Evolutionary conservation across 2,113 vertebrate genomes (phyloP).

Genomic region (Merops nubicus): DNA sequence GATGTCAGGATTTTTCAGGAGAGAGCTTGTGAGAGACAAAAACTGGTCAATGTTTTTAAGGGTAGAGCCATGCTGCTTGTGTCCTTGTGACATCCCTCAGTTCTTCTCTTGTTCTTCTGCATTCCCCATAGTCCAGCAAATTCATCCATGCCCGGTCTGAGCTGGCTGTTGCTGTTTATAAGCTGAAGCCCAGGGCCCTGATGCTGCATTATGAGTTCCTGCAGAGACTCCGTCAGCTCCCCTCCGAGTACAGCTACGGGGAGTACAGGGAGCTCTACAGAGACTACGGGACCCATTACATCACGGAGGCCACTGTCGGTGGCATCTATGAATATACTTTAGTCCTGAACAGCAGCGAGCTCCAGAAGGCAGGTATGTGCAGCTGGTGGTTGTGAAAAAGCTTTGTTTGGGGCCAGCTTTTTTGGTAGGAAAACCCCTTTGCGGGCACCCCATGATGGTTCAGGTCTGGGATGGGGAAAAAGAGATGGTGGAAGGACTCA

Average conservation of each 20-base stretch:
- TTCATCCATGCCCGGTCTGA: constrained; percentile 82
- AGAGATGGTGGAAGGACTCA: not conserved
- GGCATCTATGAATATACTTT: constrained; percentile 86
- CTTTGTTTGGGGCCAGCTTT: not conserved
- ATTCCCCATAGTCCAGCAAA: constrained; percentile 75
- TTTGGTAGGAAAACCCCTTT: not conserved
- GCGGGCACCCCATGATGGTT: not conserved
- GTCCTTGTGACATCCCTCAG: not conserved
- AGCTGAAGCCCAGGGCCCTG: constrained; percentile 80
- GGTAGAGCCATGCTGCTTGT: not conserved
- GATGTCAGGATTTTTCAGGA: not conserved
- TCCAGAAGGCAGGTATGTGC: constrained; percentile 74
- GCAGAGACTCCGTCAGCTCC: constrained; percentile 80
- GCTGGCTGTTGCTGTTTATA: constrained; percentile 83
- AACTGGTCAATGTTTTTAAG: not conserved
- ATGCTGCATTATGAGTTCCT: constrained; percentile 90
- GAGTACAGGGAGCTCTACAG: constrained; percentile 88
- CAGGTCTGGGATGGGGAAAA: not conserved
- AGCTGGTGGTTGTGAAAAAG: not conserved
- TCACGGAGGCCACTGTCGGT: constrained; percentile 85
- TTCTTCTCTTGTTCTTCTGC: not conserved
- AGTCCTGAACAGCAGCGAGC: constrained; percentile 77
- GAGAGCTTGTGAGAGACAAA: not conserved
- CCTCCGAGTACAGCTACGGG: constrained; percentile 84
- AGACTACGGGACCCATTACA: constrained; percentile 91